Evolutionary conservation across 2,113 vertebrate species (phyloP).

Genomic region (Maccullochella peelii): DNA sequence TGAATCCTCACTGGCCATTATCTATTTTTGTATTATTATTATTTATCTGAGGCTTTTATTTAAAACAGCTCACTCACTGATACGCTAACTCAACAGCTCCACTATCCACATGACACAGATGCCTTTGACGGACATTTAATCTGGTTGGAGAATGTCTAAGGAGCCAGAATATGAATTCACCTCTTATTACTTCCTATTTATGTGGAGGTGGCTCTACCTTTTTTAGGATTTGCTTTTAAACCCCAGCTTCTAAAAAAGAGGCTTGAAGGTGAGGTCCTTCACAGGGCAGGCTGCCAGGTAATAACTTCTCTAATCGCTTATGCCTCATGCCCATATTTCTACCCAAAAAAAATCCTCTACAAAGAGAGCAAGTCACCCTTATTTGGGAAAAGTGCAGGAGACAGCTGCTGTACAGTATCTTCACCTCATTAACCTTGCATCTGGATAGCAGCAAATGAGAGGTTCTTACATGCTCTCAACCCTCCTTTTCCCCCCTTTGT

Average conservation of each 20-base stretch:
- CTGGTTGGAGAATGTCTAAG: conserved; percentile 43
- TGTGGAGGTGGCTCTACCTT: not conserved
- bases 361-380: conserved; percentile 43
- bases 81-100: too few species aligned
- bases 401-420: conserved; percentile 44
- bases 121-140: conserved; percentile 37
- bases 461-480: not conserved
- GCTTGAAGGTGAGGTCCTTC: conserved; percentile 55
- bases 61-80: too few species aligned
- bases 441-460: conserved; percentile 37
- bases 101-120: conserved; percentile 13
- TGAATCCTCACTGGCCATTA: not conserved
- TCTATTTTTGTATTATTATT: not conserved
- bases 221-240: conserved; percentile 51
- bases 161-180: conserved; percentile 25
- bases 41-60: conserved; percentile 35
- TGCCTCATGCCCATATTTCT: conserved; percentile 55
- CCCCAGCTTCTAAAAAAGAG: conserved; percentile 22
- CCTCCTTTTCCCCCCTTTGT: conserved; percentile 8
- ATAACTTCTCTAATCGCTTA: conserved; percentile 60
- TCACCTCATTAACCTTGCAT: conserved; percentile 65
- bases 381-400: conserved; percentile 35
- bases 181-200: conserved; percentile 36
- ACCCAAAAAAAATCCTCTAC: conserved; percentile 12
- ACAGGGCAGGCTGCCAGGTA: conserved; percentile 58